Base-by-base conservation (phyloP, 2,113 vertebrate species). In the Oostethus manadensis region DNA sequence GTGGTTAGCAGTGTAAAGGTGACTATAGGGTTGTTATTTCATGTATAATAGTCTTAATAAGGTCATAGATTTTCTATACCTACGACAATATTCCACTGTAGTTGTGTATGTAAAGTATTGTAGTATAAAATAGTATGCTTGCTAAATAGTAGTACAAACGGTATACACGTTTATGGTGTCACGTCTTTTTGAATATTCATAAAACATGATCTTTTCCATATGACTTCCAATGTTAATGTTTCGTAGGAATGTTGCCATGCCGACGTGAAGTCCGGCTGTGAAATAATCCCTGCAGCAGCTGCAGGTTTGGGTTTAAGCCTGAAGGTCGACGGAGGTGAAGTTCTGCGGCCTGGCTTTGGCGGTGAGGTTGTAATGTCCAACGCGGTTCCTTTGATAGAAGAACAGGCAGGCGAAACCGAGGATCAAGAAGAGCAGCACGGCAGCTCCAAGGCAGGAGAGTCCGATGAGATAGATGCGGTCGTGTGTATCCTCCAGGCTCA, bases 331-430 rank as follows among this genome's bases (percentile, higher is more conserved):
- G 60, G 87, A 86, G 40, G 84, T 87, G 70, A 87, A 87, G 60
- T 83, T 87, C 56, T 91, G 86, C 23, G 85, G 62, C 18, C 83
- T 84, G 38, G 90, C 76, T 56, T 83, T 88, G 60, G 60, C 26
- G 8, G 23, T 80, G 64, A 91, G 88, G 68, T 77, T 89, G 80
- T 91, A 89, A 70, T 82, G 74, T 61, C 89, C 88, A 3, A 89
- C 85, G 58, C 87, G 88, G 44, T 86, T 89, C 60, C 84, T 90
- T n/a, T 89, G 87, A 68, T 71, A 87, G 63, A 74, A 79, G 47
- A 88, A 66, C 9, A 88, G 51, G 56, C 74, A 78, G 40, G 64
- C 15, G 6, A 83, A 76, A 18, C 65, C 70, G 0, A 58, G 1
- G 47, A 88, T 38, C 54, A 86, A 74, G 77, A 76, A 54, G 56